Conservation (phyloP, 1,140 invertebrate genomes). For the Tetragnatha versicolor region DNA sequence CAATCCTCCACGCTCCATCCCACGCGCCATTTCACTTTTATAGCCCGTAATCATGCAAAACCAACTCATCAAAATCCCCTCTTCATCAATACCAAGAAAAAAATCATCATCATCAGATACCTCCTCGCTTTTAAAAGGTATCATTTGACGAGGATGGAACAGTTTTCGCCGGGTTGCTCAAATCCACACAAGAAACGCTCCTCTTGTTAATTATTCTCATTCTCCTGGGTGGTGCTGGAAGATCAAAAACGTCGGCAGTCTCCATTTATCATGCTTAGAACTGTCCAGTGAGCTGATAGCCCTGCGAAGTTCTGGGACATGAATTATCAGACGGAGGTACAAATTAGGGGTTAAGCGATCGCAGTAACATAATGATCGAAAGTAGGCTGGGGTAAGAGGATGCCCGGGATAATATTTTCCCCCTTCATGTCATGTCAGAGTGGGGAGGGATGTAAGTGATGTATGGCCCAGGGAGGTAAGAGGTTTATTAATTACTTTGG, state of each 20-base stretch:
- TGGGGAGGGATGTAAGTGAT: background rate
- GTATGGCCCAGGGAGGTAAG: background rate
- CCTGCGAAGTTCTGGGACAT: slow-evolving; percentile 5
- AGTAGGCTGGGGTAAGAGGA: background rate
- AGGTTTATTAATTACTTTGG: slow-evolving; percentile 5
- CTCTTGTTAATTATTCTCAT: slow-evolving; percentile 12
- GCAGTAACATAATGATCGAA: slow-evolving; percentile 6
- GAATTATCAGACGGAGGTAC: slow-evolving; percentile 15
- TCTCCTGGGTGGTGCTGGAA: slow-evolving; percentile 1
- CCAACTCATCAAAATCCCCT: no score
- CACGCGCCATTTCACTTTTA: no score
- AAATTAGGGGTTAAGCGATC: slow-evolving; percentile 20
- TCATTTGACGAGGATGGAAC: no score
- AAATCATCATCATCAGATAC: no score
- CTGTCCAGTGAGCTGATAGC: slow-evolving; percentile 19
- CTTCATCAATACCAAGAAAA: no score
- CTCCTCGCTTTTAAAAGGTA: no score
- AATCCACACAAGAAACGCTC: no score
- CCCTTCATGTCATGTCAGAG: background rate
- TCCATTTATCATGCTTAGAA: slow-evolving; percentile 9
- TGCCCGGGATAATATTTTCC: background rate
- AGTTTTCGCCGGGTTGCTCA: no score
- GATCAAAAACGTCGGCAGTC: slow-evolving; percentile 16
- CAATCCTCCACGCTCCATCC: no score
- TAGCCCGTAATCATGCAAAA: no score